phyloP scores from a whole-genome alignment of 2,113 vertebrate species.

The Hipposideros armiger region DNA sequence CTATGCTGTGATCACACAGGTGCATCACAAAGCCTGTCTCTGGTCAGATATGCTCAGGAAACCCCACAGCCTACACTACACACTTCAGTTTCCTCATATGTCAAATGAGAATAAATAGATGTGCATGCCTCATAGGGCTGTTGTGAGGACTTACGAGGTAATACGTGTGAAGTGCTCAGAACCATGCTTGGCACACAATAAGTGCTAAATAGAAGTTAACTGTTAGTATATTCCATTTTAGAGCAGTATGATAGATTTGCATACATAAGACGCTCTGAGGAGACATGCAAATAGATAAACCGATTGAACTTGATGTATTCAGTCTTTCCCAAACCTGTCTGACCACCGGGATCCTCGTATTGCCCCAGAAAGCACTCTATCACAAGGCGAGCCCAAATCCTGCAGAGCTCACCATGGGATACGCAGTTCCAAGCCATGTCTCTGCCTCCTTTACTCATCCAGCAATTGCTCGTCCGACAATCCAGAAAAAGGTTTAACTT shows the following conservation, averaged over 20 bases:
- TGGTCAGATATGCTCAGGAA: background rate
- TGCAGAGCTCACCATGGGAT: fast-evolving
- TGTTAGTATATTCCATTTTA: background rate
- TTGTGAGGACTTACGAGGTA: background rate
- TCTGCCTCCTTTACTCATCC: background rate
- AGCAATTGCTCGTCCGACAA: background rate
- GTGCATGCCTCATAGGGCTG: background rate
- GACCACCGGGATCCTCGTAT: background rate
- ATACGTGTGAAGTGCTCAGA: background rate
- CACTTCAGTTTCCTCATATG: background rate
- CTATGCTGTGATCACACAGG: background rate
- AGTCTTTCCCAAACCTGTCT: background rate
- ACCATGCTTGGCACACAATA: background rate
- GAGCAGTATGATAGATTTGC: background rate
- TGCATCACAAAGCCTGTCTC: background rate
- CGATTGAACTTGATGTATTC: background rate
- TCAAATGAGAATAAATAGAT: background rate
- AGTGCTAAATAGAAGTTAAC: background rate
- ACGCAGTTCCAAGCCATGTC: fast-evolving
- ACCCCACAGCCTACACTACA: background rate
- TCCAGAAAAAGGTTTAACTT: background rate
- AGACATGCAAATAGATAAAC: background rate
- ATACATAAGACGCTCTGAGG: background rate
- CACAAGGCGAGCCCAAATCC: background rate
- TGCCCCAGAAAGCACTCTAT: background rate